Evolutionary conservation across 2,888 invertebrate genomes (phyloP), one percentile per base, ranked within the genome.

Genomic region (Parnassius mnemosyne): DNA sequence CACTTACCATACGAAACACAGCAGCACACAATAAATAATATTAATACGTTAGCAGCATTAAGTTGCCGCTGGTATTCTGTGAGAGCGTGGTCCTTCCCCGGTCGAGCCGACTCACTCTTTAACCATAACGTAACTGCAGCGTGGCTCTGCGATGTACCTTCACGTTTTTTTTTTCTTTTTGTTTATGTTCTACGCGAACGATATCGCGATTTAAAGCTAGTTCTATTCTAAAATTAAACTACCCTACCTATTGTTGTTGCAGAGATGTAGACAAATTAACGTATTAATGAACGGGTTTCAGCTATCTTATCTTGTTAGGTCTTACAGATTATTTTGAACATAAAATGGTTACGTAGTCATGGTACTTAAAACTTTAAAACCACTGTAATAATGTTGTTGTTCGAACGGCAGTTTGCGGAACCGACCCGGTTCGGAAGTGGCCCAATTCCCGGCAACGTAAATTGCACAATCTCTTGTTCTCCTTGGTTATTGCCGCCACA

Each of bases 381-480:
- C 2, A 16, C 13, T 9, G 11, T 0, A 9, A 10, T 56, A 56
- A 52, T 46, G 61, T 16, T 9, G 41, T 12, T 7, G 13, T 12
- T 9, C 3, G 52, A 10, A 52, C 3, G 42, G n/a, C 9, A n/a
- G 11, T 13, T 11, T 10, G 46, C 10, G 3, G 11, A 53, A 57
- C 57, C 57, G 49, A 57, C 44, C 44, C 3, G 11, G 53, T 53
- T 62, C 53, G 57, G 62, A 62, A 62, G 34, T 57, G 57, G 49
- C 62, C 62, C 57, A 57, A 57, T 57, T 62, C 57, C 49, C 42
- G 13, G 42, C 57, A 25, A 25, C 25, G 41, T 57, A 47, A 20
- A 46, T 61, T 61, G 61, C 61, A 61, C 62, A 62, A 62, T 53
- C 53, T 57, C 57, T 57, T 57, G 62, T 57, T 53, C 57, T 62